Conservation (phyloP, 2,113 vertebrate genomes). For the Paramisgurnus dabryanus region DNA sequence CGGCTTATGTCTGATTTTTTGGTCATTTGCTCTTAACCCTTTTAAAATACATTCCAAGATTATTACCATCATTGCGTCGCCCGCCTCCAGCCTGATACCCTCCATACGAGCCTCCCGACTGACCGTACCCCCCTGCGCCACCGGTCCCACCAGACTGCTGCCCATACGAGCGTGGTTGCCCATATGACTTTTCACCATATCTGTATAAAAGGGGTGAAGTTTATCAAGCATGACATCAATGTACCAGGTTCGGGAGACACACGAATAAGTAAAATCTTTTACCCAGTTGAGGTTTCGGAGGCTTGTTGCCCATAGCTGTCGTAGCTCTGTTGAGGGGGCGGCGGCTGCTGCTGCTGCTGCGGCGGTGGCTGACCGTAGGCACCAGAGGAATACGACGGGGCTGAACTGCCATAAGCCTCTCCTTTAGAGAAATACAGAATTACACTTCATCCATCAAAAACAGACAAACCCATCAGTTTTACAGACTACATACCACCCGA, state of each 20-base stretch:
- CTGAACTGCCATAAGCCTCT: conserved; percentile 64
- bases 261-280: conserved; percentile 30
- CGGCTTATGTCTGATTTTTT: no score
- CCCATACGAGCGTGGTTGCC: conserved; percentile 33
- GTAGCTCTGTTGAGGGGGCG: conserved; percentile 50
- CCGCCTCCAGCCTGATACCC: conserved; percentile 64
- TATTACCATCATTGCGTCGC: conserved; percentile 72
- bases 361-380: conserved; percentile 54
- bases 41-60: not conserved
- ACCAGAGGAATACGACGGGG: conserved; percentile 51
- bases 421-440: conserved; percentile 31
- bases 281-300: conserved; percentile 69
- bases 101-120: conserved; percentile 54
- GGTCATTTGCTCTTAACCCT: no score
- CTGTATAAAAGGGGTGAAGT: conserved; percentile 42
- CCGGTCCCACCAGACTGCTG: conserved; percentile 37
- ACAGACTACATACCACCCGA: conserved; percentile 40
- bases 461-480: not conserved
- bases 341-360: not conserved
- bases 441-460: not conserved
- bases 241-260: not conserved
- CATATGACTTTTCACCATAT: conserved; percentile 66
- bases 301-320: conserved; percentile 67
- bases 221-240: not conserved
- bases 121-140: conserved; percentile 10